Conservation (phyloP, 2,113 vertebrate genomes). For the Apteryx owenii region DNA sequence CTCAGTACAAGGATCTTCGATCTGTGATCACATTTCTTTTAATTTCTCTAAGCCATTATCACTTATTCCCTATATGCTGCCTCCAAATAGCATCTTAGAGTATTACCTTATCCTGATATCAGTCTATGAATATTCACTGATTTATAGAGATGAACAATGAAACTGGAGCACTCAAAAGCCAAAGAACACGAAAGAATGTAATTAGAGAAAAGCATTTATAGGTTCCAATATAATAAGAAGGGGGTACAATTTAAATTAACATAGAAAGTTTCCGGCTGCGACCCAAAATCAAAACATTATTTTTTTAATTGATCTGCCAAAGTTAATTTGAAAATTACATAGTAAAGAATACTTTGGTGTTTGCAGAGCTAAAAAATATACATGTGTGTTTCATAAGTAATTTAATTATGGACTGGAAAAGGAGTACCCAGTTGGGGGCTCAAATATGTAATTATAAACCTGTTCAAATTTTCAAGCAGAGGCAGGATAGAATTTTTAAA, state of each 20-base stretch:
- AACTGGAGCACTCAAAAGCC: background rate
- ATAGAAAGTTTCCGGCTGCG: background rate
- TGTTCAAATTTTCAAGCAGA: background rate
- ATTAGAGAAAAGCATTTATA: background rate
- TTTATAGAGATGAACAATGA: background rate
- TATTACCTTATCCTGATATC: background rate
- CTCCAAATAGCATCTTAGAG: background rate
- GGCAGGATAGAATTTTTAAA: background rate
- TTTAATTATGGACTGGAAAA: background rate
- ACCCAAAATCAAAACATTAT: background rate
- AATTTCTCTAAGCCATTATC: background rate
- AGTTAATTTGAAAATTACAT: background rate
- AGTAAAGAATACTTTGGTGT: background rate
- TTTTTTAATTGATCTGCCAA: background rate
- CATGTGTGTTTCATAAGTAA: background rate
- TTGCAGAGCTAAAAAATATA: background rate
- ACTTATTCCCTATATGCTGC: background rate
- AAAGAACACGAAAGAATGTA: background rate
- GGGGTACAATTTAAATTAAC: background rate
- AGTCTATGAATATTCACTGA: background rate
- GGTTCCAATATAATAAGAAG: background rate
- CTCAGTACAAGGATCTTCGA: background rate
- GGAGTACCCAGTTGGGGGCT: background rate
- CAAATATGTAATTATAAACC: background rate
- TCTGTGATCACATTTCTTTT: background rate